Evolutionary conservation across 2,888 invertebrate species (phyloP).

Genomic region (Drosophila yooni): DNA sequence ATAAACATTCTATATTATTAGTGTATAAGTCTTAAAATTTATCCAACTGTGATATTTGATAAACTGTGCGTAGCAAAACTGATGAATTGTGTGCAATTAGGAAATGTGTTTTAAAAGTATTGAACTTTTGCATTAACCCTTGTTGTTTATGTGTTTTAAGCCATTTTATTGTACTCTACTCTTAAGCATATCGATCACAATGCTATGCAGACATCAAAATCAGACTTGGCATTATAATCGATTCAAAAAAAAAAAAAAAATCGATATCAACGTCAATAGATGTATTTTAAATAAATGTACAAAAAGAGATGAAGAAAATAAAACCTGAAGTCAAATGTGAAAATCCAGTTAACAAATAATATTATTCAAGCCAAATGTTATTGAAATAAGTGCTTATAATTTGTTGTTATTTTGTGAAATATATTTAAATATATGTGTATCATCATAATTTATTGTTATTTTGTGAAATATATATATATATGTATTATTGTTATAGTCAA

Average conservation of each 20-base stretch:
- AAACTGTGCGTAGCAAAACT: constrained; percentile 41
- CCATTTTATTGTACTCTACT: constrained; percentile 6
- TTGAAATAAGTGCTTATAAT: constrained; percentile 7
- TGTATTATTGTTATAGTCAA: not conserved
- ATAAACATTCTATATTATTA: constrained; percentile 5
- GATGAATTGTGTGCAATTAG: constrained; percentile 44
- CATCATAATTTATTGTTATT: not conserved
- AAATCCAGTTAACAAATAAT: constrained; percentile 45
- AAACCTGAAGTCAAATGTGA: constrained; percentile 8
- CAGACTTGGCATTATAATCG: constrained; percentile 1
- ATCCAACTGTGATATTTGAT: constrained; percentile 53
- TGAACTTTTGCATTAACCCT: constrained; percentile 9
- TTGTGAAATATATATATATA: not conserved
- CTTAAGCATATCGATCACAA: not conserved
- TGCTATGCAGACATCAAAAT: not conserved
- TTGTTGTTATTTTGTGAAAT: constrained; percentile 20
- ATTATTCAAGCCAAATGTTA: constrained; percentile 21
- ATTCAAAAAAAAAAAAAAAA: not conserved
- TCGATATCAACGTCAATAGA: constrained; percentile 44
- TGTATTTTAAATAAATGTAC: constrained; percentile 22
- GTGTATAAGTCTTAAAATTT: constrained; percentile 22
- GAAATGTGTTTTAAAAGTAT: constrained; percentile 28
- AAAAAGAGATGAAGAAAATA: constrained; percentile 1
- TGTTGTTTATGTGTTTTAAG: constrained; percentile 14
- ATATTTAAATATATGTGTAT: not conserved